These are phyloP conservation scores for Pholis gunnellus DNA, from an alignment of 2,113 vertebrate species.

Conservation along the genomic window DNA sequence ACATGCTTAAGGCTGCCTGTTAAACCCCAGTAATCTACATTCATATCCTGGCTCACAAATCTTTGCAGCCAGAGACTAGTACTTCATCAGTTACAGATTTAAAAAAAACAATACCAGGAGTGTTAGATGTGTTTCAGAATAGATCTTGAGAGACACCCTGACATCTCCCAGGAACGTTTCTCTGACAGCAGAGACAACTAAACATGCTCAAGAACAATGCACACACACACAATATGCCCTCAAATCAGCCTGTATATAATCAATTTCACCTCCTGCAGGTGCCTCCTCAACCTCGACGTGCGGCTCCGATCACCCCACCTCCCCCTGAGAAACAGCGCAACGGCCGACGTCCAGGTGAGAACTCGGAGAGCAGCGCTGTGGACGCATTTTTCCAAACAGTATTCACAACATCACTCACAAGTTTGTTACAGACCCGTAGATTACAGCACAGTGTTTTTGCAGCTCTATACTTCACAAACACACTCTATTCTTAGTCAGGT, in stretches of 20 bases:
- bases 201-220: neutral
- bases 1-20: neutral
- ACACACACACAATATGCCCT: neutral
- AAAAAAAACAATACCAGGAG: neutral
- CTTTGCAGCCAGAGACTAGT: neutral
- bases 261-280: conserved; percentile 79
- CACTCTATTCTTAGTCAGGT: conserved; percentile 74
- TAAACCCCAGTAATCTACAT: neutral
- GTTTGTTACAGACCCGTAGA: neutral
- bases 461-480: conserved; percentile 42
- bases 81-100: neutral
- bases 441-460: neutral
- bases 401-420: neutral
- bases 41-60: neutral
- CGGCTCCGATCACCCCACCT: conserved; percentile 90
- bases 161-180: neutral
- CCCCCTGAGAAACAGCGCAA: conserved; percentile 92
- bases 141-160: neutral
- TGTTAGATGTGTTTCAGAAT: neutral
- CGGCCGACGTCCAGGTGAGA: conserved; percentile 73
- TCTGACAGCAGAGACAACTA: neutral
- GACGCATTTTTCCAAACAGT: neutral
- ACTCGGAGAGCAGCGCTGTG: neutral
- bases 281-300: conserved; percentile 88
- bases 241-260: neutral